phyloP scores from a whole-genome alignment of 2,113 vertebrate genomes.

The Ageneiosus marmoratus region DNA sequence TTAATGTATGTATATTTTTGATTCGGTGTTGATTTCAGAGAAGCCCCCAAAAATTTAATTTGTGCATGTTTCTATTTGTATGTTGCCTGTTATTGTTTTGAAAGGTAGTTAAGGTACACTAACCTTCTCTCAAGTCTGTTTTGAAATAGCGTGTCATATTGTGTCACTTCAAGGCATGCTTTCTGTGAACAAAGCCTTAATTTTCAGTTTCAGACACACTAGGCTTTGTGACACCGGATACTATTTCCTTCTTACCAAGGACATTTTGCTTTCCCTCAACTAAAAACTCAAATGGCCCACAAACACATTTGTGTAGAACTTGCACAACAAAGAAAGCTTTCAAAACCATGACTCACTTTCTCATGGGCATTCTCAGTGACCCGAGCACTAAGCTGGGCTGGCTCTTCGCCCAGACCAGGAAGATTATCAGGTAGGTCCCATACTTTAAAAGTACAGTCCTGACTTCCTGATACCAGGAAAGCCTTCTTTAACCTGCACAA shows the following conservation, averaged over 20 bases:
- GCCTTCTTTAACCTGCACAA: slow-evolving; percentile 80
- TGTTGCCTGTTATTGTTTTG: no score
- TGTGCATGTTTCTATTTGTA: no score
- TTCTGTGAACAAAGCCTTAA: background rate
- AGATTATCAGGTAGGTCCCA: slow-evolving; percentile 82
- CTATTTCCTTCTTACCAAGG: slow-evolving; percentile 1
- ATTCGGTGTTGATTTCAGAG: no score
- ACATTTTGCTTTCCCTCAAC: background rate
- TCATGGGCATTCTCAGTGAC: slow-evolving; percentile 84
- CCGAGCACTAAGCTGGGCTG: slow-evolving; percentile 69
- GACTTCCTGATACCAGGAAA: slow-evolving; percentile 90
- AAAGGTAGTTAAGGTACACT: background rate
- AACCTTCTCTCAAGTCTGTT: background rate
- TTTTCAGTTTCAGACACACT: background rate
- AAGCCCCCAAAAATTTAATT: no score
- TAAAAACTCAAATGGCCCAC: background rate
- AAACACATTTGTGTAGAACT: background rate
- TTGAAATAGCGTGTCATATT: background rate
- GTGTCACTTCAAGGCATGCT: background rate
- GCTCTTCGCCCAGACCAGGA: slow-evolving; percentile 38
- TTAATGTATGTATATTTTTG: no score
- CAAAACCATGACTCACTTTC: slow-evolving; percentile 74
- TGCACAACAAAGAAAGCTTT: background rate
- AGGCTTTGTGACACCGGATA: background rate
- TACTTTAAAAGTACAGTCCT: slow-evolving; percentile 92